Base-by-base conservation (phyloP, 2,888 invertebrate genomes). In the Harpagoxenus sublaevis region DNA sequence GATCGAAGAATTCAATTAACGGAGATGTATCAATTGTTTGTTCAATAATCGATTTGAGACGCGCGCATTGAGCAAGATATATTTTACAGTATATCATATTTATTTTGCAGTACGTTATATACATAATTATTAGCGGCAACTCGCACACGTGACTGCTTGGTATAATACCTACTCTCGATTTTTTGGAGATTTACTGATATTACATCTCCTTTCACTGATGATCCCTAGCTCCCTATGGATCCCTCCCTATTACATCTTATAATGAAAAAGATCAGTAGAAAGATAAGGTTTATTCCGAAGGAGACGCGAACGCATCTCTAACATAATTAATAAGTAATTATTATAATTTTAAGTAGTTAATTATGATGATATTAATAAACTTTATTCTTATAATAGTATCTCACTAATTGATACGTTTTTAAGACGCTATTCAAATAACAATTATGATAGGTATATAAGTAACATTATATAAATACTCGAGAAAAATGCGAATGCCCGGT, bases 41-140 rank as follows among this genome's bases (percentile, higher is more conserved):
- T 48, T 45, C 5, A 68, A 31, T 65, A 65, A 65, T 65, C 63
- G 5, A 65, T 48, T 66, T 48, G 8, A 42, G 9, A 68, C 12
- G 28, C 1, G 8, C 53, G 28, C 28, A 48, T 31, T 31, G 18
- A 68, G 10, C 28, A 68, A 68, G 18, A 68, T 68, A 65, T 23
- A 62, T 55, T n/a, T 53, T 35, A 18, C 5, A 31, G 9, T 55
- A 31, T 31, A n/a, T 39, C 31, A 39, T n/a, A 45, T 45, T 66
- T 65, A 45, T 45, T 65, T 45, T 28, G 3, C 8, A 45, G 42
- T 63, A 5, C 3, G 18, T 62, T 3, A 57, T 31, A n/a, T 3
- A 57, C 15, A n/a, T 39, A 65, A 42, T 65, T 65, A 42, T 23
- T 23, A 23, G 23, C 23, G 23, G 23, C 23, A 23, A 23, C 23